Percentiles rank a stretch among this genome's conserved stretches.
These are phyloP conservation scores for Pheosia tremula DNA, from an alignment of 2,888 invertebrate species.

Conservation along the genomic window DNA sequence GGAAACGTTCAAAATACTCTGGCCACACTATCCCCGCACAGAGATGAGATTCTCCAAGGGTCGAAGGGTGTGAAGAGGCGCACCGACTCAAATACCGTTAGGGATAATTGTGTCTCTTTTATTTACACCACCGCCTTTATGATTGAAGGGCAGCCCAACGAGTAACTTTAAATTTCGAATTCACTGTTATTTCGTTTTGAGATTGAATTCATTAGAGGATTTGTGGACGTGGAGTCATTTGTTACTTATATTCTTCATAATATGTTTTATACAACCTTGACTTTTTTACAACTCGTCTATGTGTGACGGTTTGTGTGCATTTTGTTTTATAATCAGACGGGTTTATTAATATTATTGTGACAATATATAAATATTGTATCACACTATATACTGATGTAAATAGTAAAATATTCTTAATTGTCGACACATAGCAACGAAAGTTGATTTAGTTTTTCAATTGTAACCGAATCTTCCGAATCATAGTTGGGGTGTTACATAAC, in stretches of 20 bases:
- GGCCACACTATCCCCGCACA: conserved; percentile 45
- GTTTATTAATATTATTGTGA: background rate
- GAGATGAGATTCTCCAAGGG: conserved; percentile 59
- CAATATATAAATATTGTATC: too few species aligned
- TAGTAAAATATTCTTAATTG: background rate
- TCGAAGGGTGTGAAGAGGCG: conserved; percentile 66
- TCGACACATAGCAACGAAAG: conserved; percentile 44
- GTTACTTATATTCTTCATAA: conserved; percentile 25
- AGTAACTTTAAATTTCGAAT: conserved; percentile 44
- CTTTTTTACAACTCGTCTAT: conserved; percentile 24
- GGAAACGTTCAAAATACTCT: conserved; percentile 10
- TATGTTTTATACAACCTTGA: conserved; percentile 36
- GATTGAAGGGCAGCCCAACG: conserved; percentile 42
- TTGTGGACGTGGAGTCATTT: conserved; percentile 20
- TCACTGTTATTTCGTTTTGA: conserved; percentile 34
- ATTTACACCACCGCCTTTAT: conserved; percentile 60
- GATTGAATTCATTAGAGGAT: conserved; percentile 25
- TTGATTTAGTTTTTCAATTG: conserved; percentile 63
- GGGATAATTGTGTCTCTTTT: conserved; percentile 70
- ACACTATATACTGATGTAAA: background rate
- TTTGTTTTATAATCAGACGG: background rate
- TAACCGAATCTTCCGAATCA: conserved; percentile 73
- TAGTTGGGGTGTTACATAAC: conserved; percentile 72
- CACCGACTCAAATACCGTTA: conserved; percentile 67
- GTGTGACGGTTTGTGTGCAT: conserved; percentile 21